phyloP scores from a whole-genome alignment of 2,797 vertebrate species.

The Clarias platycephalus region DNA sequence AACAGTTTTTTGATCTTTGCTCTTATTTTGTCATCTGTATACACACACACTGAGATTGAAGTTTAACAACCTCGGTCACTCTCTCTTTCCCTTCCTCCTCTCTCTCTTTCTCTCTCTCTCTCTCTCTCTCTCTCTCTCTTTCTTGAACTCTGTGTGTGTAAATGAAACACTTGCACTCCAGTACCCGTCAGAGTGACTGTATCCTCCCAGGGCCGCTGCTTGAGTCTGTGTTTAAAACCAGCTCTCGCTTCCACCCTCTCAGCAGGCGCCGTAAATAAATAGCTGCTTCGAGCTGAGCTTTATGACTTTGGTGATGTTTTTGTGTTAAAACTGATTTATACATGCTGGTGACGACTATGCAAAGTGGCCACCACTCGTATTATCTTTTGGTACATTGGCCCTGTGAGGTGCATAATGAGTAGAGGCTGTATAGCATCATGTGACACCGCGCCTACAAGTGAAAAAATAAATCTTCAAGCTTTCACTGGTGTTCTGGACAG shows the following conservation, averaged over 20 bases:
- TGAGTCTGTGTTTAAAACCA: background rate
- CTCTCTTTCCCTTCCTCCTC: background rate
- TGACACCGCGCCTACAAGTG: background rate
- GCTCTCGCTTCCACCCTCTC: background rate
- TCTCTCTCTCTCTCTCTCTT: background rate
- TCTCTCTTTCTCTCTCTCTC: background rate
- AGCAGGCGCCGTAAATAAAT: background rate
- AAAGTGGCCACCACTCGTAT: background rate
- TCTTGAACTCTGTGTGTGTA: background rate
- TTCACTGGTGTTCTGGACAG: too few species aligned
- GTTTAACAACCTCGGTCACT: background rate
- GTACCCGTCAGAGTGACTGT: background rate
- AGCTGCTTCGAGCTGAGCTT: background rate
- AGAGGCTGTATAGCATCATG: background rate
- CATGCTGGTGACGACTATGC: background rate
- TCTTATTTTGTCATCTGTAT: background rate
- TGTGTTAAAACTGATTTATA: background rate
- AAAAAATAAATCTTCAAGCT: background rate
- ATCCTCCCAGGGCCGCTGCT: background rate
- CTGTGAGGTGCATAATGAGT: background rate
- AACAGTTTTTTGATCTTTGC: constrained; percentile 11
- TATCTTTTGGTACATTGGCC: background rate
- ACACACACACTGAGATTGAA: background rate
- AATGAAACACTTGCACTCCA: background rate
- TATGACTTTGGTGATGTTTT: background rate